phyloP scores from a whole-genome alignment of 2,888 invertebrate genomes.

The Orthonychiurus folsomi region DNA sequence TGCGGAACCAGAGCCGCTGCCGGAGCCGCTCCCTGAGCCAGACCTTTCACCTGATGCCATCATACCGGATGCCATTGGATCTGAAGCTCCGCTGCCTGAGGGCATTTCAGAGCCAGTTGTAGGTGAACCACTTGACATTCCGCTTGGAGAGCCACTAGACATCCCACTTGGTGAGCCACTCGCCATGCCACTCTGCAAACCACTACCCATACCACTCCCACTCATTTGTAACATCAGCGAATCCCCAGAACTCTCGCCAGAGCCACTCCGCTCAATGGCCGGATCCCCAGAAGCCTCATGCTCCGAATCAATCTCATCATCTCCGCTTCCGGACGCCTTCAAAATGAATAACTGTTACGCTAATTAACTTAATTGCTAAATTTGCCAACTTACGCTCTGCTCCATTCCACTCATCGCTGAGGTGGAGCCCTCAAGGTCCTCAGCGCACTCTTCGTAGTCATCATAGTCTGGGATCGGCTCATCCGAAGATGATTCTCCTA shows the following conservation, averaged over 20 bases:
- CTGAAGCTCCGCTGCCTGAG: not conserved
- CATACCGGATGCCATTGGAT: not conserved
- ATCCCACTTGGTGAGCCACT: too few relatives aligned
- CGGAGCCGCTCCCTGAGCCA: constrained; percentile 1
- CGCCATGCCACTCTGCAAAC: too few relatives aligned
- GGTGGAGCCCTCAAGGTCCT: too few relatives aligned
- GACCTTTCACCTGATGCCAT: not conserved
- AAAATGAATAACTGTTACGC: too few relatives aligned
- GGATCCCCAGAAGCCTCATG: not conserved
- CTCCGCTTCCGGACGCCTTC: not conserved
- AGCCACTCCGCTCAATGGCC: not conserved
- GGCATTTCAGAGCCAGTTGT: not conserved
- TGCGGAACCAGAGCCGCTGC: constrained; percentile 2
- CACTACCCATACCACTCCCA: not conserved
- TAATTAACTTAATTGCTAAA: too few relatives aligned
- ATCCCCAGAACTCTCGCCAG: constrained; percentile 10
- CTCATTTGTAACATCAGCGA: not conserved
- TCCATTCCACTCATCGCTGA: too few relatives aligned
- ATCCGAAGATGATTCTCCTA: too few relatives aligned
- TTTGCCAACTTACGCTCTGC: too few relatives aligned
- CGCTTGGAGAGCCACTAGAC: not conserved
- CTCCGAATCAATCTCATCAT: not conserved
- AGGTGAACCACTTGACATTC: not conserved
- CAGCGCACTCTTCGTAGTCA: not conserved
- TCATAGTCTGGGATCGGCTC: too few relatives aligned